A percentile compares a stretch with the other conserved stretches of the same genome.
Conservation (phyloP, 2,113 vertebrate genomes). For the Aegithalos caudatus region DNA sequence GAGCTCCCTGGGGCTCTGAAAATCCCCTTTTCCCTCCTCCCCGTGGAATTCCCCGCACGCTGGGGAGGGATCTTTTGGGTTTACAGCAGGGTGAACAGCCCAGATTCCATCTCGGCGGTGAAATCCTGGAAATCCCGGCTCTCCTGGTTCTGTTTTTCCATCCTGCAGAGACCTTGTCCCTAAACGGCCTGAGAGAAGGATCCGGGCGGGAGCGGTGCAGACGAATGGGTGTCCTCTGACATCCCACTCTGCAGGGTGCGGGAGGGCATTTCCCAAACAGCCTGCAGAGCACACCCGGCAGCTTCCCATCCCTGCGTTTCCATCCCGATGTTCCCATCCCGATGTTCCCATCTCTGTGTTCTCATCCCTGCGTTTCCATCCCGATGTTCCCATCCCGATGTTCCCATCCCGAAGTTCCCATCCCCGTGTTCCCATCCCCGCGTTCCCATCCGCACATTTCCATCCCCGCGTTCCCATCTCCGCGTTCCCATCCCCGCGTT, state of each 20-base stretch:
- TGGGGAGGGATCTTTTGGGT: neutral
- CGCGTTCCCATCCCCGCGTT: neutral
- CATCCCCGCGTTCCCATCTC: too few species aligned
- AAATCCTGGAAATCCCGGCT: neutral
- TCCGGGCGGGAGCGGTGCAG: neutral
- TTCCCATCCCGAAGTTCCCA: neutral
- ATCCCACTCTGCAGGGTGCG: neutral
- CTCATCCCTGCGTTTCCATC: neutral
- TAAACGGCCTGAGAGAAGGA: fast-evolving
- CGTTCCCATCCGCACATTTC: too few species aligned
- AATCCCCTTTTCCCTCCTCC: neutral
- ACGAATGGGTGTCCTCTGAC: neutral
- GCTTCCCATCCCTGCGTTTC: neutral
- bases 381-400: neutral
- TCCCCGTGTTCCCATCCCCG: neutral
- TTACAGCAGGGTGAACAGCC: neutral
- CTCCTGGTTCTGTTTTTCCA: neutral
- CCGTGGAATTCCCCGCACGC: neutral
- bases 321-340: neutral
- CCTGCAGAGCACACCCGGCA: neutral
- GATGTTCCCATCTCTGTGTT: fast-evolving
- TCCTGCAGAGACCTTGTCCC: neutral
- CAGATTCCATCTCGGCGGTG: neutral
- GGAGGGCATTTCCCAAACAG: neutral
- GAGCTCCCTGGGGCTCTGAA: neutral